Evolutionary conservation across 1,140 invertebrate species (phyloP).

Genomic region (Belonocnema kinseyi): DNA sequence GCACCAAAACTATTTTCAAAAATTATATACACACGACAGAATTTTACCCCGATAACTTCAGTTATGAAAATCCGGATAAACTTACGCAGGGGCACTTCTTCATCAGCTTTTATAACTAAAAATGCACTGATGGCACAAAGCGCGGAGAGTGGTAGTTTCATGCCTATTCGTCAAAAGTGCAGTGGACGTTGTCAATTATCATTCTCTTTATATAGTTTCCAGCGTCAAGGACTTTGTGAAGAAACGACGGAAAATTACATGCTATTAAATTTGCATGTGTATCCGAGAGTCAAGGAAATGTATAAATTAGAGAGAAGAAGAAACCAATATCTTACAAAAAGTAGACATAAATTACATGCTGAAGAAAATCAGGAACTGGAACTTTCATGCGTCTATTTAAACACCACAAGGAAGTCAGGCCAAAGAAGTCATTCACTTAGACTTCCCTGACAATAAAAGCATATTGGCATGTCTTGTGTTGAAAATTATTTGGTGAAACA

Average conservation of each 20-base stretch:
- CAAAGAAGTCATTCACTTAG: too few relatives aligned
- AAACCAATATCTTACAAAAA: too few relatives aligned
- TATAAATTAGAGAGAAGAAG: slow-evolving; percentile 33
- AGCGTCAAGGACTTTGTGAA: slow-evolving; percentile 70
- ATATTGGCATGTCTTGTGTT: too few relatives aligned
- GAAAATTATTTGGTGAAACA: too few relatives aligned
- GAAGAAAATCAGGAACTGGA: too few relatives aligned
- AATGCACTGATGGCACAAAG: slow-evolving; percentile 47
- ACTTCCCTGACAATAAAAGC: too few relatives aligned
- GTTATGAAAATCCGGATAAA: slow-evolving; percentile 40
- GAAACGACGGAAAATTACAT: slow-evolving; percentile 74
- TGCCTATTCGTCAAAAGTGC: slow-evolving; percentile 51
- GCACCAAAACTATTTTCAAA: background rate
- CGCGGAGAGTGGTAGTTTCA: slow-evolving; percentile 49
- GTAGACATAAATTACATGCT: too few relatives aligned
- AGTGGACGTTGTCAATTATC: slow-evolving; percentile 60
- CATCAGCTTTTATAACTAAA: slow-evolving; percentile 44
- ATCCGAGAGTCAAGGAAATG: slow-evolving; percentile 54
- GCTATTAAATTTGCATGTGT: slow-evolving; percentile 66
- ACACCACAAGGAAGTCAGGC: too few relatives aligned
- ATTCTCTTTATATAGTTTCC: slow-evolving; percentile 74
- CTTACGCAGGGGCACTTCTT: slow-evolving; percentile 65
- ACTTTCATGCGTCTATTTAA: too few relatives aligned
- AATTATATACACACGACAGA: background rate
- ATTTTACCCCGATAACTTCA: background rate